phyloP scores from a whole-genome alignment of 2,113 vertebrate genomes.

The Prunella fulvescens region DNA sequence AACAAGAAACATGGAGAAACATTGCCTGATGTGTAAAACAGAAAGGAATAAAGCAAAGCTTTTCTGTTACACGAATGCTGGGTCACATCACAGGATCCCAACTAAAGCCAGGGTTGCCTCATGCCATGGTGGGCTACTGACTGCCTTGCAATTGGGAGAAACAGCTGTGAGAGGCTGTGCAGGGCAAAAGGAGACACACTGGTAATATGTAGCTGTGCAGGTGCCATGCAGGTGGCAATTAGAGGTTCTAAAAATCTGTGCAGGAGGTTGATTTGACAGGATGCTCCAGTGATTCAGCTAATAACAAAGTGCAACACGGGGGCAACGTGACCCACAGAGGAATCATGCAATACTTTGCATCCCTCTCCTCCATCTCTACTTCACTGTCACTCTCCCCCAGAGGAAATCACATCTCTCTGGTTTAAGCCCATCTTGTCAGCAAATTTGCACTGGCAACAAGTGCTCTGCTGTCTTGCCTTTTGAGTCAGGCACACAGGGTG shows the following conservation, averaged over 20 bases:
- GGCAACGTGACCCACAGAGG: fast-evolving
- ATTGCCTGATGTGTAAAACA: neutral
- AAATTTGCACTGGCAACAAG: neutral
- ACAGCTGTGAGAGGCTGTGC: neutral
- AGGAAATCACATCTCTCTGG: neutral
- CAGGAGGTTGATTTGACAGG: conserved; percentile 61
- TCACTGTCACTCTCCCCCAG: neutral
- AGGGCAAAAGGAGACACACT: neutral
- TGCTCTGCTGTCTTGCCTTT: neutral
- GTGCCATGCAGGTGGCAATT: conserved; percentile 19
- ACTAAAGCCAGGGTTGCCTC: neutral
- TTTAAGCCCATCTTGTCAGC: neutral
- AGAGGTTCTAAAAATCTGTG: conserved; percentile 36
- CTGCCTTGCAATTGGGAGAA: neutral
- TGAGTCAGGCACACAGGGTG: neutral
- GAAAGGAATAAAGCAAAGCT: neutral
- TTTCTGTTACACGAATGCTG: fast-evolving
- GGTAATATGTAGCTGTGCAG: neutral
- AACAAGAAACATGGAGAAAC: conserved; percentile 11
- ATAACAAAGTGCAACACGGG: neutral
- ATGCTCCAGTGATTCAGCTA: conserved; percentile 34
- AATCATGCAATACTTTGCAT: neutral
- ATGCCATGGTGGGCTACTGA: neutral
- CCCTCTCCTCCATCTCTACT: neutral
- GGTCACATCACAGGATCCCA: neutral